Evolutionary conservation across 1,140 invertebrate genomes (phyloP).

Genomic region (Lucilia cuprina): DNA sequence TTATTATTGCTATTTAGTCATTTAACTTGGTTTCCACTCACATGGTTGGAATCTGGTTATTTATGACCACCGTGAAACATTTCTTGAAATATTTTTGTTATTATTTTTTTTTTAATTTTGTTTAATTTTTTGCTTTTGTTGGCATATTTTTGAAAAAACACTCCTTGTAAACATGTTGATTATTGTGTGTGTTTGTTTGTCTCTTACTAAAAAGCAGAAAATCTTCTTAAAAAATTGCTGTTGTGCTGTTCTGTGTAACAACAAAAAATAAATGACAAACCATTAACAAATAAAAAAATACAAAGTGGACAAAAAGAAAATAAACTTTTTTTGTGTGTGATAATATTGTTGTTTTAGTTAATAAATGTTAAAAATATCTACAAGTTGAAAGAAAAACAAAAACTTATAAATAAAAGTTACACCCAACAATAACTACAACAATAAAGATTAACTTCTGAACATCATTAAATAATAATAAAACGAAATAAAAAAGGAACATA

Average conservation of each 20-base stretch:
- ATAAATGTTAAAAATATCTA: not conserved
- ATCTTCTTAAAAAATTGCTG: not conserved
- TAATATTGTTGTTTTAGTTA: too few species aligned
- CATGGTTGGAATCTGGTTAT: not conserved
- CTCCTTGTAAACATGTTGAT: not conserved
- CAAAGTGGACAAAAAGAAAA: not conserved
- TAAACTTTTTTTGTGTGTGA: not conserved
- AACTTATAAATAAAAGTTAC: not conserved
- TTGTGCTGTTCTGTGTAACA: not conserved
- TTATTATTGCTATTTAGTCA: too few species aligned
- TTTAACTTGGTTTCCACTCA: too few species aligned
- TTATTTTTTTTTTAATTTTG: not conserved
- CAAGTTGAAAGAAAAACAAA: not conserved
- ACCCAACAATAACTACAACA: not conserved
- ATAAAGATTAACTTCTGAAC: not conserved
- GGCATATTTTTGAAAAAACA: not conserved
- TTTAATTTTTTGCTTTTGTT: not conserved
- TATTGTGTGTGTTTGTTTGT: too few species aligned
- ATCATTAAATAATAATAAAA: not conserved
- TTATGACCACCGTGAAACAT: not conserved
- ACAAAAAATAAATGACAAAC: not conserved
- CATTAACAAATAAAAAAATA: constrained; percentile 22
- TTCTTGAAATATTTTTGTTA: not conserved
- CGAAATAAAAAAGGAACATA: not conserved
- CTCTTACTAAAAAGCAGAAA: too few species aligned